A percentile compares a stretch with the other conserved stretches of the same genome.
Conservation (phyloP, 2,113 vertebrate species). For the Dromiciops gliroides region DNA sequence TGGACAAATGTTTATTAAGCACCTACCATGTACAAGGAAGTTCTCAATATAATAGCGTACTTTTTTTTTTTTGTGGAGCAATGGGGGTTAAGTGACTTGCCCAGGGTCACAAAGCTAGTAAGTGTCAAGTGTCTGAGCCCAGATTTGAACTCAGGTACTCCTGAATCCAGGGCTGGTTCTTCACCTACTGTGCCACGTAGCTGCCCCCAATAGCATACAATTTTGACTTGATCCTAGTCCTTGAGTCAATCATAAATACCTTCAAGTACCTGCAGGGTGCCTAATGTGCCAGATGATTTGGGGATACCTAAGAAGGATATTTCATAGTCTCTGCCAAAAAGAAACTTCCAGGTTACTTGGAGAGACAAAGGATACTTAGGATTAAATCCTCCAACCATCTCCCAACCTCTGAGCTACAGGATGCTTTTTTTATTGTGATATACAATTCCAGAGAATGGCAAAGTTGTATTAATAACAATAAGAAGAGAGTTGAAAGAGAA, state of each 20-base stretch:
- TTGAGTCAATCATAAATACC: background rate
- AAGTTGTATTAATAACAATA: background rate
- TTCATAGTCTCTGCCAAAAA: background rate
- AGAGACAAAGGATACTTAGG: background rate
- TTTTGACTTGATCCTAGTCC: background rate
- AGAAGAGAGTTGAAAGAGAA: background rate
- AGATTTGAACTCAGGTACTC: too few species aligned
- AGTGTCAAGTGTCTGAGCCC: too few species aligned
- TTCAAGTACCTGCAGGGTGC: background rate
- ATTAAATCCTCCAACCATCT: background rate
- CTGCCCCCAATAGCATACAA: background rate
- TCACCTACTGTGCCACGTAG: too few species aligned
- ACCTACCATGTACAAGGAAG: background rate
- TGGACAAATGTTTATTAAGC: background rate
- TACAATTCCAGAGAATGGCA: background rate
- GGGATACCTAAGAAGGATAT: background rate
- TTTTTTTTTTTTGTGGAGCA: too few species aligned
- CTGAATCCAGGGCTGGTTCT: too few species aligned
- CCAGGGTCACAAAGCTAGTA: too few species aligned
- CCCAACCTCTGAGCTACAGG: background rate
- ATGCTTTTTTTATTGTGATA: background rate
- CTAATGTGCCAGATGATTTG: background rate
- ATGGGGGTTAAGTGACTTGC: too few species aligned
- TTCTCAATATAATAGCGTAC: background rate
- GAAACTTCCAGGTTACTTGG: background rate